A percentile compares a stretch with the other conserved stretches of the same genome.
Evolutionary conservation across 2,797 vertebrate genomes (phyloP).

Genomic region (Sphenopsis melanotis): DNA sequence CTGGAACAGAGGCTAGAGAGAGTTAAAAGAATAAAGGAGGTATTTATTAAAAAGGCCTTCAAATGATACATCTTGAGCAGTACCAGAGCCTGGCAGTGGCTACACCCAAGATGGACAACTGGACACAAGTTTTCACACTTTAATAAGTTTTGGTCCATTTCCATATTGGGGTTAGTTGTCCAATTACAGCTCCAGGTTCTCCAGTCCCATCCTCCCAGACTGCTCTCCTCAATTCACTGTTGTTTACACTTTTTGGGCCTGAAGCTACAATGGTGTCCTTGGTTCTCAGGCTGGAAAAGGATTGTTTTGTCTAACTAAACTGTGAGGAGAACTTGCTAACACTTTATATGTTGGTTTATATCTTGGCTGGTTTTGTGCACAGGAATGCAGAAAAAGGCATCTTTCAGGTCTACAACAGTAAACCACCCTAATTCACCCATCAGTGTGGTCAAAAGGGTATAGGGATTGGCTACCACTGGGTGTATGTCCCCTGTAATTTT

Average conservation of each 20-base stretch:
- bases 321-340: background rate
- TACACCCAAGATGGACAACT: background rate
- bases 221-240: background rate
- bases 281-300: background rate
- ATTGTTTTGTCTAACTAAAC: background rate
- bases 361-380: background rate
- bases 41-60: background rate
- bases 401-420: background rate
- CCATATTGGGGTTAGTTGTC: background rate
- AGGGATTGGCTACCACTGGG: background rate
- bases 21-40: background rate
- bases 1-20: background rate
- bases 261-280: background rate
- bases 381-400: background rate
- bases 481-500: background rate
- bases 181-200: background rate
- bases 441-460: background rate
- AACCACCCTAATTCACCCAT: background rate
- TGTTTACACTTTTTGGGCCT: background rate
- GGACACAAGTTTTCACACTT: background rate
- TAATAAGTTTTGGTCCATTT: background rate
- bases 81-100: background rate
- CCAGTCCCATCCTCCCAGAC: background rate
- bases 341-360: background rate
- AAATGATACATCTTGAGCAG: background rate